Evolutionary conservation across 2,888 invertebrate genomes (phyloP), one percentile per base, ranked within the genome.

Genomic region (Blastobasis lacticolella): DNA sequence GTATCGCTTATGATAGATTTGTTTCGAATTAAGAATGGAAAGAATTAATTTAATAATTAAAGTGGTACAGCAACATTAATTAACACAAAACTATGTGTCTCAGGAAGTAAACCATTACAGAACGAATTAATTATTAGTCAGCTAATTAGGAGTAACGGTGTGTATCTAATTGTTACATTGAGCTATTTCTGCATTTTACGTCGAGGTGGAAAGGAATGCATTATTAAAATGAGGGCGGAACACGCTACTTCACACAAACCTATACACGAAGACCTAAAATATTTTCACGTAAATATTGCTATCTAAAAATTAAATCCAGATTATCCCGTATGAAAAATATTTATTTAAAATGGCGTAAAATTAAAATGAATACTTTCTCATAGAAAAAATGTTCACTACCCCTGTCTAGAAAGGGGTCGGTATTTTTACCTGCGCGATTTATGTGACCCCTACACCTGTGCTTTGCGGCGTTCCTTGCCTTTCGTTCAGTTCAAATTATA

Each of bases 351-450:
- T 2, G 3, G 23, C 23, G 23, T 23, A 23, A 23, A 23, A n/a
- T n/a, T n/a, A n/a, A n/a, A n/a, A n/a, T n/a, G n/a, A n/a, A 23
- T 23, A 23, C 2, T 23, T 23, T 23, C 23, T 23, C 23, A 23
- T 23, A 23, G 23, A 48, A 9, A 51, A 60, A 60, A 58, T 59
- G 65, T 66, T 69, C 48, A 1, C n/a, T 4, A 58, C 60, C 55
- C 52, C 63, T 60, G 62, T 36, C 6, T 49, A 53, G 54, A 51
- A 68, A 69, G 68, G 73, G 76, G 70, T 71, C 69, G 71, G 69
- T 67, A 71, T 75, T 75, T 72, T 62, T 75, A 77, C 78, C 77
- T 78, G 77, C 63, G 59, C 70, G 66, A 73, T 70, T 71, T 72
- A 73, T 70, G 65, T 58, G 64, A 61, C 62, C 66, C 56, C 56